phyloP scores from a whole-genome alignment of 2,888 invertebrate genomes.

The Tipula lateralis region DNA sequence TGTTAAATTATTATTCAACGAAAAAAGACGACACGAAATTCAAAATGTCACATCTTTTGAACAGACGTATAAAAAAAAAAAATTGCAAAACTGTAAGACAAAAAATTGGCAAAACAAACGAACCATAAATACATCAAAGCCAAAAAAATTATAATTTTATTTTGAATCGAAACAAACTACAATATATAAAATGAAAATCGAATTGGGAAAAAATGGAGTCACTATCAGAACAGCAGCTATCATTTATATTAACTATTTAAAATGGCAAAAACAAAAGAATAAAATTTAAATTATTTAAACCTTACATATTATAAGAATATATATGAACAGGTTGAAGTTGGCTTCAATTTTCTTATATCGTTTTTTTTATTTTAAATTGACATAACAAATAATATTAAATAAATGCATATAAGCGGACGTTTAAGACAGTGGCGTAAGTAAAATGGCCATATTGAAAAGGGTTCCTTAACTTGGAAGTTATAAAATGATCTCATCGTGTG shows the following conservation, averaged over 20 bases:
- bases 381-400: not conserved
- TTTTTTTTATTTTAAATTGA: not conserved
- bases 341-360: not conserved
- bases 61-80: not conserved
- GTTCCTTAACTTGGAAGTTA: too few relatives aligned
- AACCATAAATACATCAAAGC: constrained; percentile 24
- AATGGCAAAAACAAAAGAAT: not conserved
- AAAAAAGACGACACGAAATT: constrained; percentile 7
- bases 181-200: too few relatives aligned
- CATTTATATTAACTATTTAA: not conserved
- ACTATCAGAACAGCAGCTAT: not conserved
- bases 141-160: constrained; percentile 7
- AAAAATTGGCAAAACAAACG: constrained; percentile 13
- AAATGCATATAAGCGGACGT: not conserved
- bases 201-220: not conserved
- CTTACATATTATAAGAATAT: too few relatives aligned
- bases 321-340: not conserved
- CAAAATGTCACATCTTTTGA: not conserved
- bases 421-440: not conserved
- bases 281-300: not conserved
- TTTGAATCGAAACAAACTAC: not conserved
- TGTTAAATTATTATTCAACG: not conserved
- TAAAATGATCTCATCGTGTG: too few relatives aligned
- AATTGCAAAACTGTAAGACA: not conserved
- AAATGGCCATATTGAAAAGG: too few relatives aligned